phyloP scores from a whole-genome alignment of 2,113 vertebrate genomes.

The Lepus timidus region DNA sequence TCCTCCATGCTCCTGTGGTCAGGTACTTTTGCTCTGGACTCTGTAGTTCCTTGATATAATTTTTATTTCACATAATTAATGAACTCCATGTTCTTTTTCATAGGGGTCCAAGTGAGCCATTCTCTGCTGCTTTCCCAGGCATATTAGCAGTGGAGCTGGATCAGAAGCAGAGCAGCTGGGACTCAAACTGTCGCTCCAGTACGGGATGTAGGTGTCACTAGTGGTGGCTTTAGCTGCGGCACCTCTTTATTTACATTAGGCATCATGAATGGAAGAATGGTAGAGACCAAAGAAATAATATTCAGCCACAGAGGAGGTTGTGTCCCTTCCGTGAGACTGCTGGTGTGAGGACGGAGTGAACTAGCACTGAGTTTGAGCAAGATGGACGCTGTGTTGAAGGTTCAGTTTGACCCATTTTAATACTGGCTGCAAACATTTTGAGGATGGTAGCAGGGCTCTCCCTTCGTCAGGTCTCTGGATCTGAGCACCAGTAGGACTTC shows the following conservation, averaged over 20 bases:
- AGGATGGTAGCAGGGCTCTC: background rate
- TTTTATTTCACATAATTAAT: conserved; percentile 19
- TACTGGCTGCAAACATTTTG: background rate
- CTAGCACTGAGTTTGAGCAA: background rate
- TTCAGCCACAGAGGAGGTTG: background rate
- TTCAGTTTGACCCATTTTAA: background rate
- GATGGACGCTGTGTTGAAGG: background rate
- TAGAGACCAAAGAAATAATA: background rate
- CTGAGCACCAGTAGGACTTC: background rate
- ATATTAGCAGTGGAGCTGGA: too few species aligned
- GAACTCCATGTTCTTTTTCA: conserved; percentile 28
- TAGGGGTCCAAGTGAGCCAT: background rate
- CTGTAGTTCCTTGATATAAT: background rate
- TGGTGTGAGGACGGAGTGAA: background rate
- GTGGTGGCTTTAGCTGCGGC: too few species aligned
- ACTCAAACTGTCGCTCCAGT: too few species aligned
- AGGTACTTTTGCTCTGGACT: background rate
- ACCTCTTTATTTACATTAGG: conserved; percentile 13
- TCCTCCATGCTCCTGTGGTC: background rate
- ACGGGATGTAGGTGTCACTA: too few species aligned
- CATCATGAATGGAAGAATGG: background rate
- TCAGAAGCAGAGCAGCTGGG: too few species aligned
- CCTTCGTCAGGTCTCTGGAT: background rate
- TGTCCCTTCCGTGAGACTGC: background rate
- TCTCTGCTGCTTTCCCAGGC: too few species aligned